phyloP scores from a whole-genome alignment of 2,113 vertebrate genomes.

The Alectura lathami region DNA sequence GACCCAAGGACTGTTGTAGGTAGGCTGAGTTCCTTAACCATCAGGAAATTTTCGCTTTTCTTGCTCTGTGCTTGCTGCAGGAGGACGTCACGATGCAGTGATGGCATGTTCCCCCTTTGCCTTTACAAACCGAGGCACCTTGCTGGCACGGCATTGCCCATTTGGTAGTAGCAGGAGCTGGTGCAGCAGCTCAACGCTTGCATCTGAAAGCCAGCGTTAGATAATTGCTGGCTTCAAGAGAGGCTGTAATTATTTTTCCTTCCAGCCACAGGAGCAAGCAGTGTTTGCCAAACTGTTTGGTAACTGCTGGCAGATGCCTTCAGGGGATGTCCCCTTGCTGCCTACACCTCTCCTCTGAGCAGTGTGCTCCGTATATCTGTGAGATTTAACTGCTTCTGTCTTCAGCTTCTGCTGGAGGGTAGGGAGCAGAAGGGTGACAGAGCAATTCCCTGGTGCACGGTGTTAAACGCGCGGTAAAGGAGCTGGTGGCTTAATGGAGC shows the following conservation, averaged over 20 bases:
- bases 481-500: background rate
- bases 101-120: too few relatives aligned
- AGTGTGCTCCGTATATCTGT: background rate
- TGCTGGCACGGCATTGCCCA: background rate
- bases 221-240: background rate
- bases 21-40: background rate
- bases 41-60: background rate
- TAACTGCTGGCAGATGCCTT: slow-evolving; percentile 9
- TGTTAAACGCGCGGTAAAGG: background rate
- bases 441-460: fast-evolving
- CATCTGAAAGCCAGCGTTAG: background rate
- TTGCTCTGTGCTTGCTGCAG: too few relatives aligned
- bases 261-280: background rate
- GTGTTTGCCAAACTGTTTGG: background rate
- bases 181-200: background rate
- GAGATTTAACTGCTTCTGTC: background rate
- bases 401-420: background rate
- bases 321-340: background rate
- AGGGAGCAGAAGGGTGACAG: background rate
- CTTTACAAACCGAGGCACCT: fast-evolving
- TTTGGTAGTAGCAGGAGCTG: fast-evolving
- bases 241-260: slow-evolving; percentile 48
- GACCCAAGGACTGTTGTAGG: background rate
- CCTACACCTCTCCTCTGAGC: background rate
- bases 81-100: too few relatives aligned